phyloP scores from a whole-genome alignment of 1,140 invertebrate species.

The Caenorhabditis inopinata region DNA sequence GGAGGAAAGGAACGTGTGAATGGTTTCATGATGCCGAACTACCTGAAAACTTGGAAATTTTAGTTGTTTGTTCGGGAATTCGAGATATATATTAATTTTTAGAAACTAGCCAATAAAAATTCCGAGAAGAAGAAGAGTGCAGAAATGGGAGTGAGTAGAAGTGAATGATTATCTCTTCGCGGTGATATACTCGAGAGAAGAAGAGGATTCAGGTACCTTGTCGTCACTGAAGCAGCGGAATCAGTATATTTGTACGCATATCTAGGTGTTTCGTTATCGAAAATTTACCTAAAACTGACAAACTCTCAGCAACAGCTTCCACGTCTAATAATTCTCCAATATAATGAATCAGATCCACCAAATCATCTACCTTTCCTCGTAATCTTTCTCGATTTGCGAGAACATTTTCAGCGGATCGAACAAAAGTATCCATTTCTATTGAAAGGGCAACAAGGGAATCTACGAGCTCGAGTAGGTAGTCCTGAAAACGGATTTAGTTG shows the following conservation, averaged over 20 bases:
- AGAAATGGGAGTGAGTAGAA: conserved; percentile 57
- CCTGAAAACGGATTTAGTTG: conserved; percentile 23
- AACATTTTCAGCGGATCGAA: conserved; percentile 71
- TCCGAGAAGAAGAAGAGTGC: conserved; percentile 58
- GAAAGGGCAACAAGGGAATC: conserved; percentile 99
- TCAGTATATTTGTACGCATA: no score
- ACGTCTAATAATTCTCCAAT: conserved; percentile 76
- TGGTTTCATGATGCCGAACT: conserved; percentile 53
- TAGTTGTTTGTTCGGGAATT: not conserved
- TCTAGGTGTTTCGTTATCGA: no score
- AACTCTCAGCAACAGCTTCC: conserved; percentile 20
- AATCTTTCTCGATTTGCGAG: conserved; percentile 78
- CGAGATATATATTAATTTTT: not conserved
- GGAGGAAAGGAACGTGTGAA: conserved; percentile 56
- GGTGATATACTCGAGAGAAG: conserved; percentile 82
- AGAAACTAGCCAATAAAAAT: conserved; percentile 51
- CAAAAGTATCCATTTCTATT: conserved; percentile 88
- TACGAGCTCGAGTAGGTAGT: conserved; percentile 78
- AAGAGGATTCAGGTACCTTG: conserved; percentile 87
- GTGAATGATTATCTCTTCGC: conserved; percentile 42
- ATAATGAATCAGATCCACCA: conserved; percentile 95
- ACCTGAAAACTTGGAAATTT: conserved; percentile 33
- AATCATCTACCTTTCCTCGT: conserved; percentile 91
- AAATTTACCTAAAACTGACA: conserved; percentile 17
- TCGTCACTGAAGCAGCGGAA: conserved; percentile 88